Evolutionary conservation across 2,113 vertebrate species (phyloP).

Genomic region (Nibea albiflora): DNA sequence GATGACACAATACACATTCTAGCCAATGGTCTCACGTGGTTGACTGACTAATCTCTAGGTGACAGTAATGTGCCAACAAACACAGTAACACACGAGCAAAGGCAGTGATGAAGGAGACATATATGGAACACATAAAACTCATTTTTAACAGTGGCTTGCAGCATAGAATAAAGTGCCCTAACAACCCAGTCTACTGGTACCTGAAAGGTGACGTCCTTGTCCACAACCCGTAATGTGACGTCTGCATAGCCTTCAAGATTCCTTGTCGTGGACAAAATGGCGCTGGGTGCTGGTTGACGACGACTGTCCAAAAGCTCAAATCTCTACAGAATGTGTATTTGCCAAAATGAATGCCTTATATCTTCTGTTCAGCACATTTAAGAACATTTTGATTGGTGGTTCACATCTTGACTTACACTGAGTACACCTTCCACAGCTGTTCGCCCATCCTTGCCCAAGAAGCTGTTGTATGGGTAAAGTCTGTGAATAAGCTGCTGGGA

Average conservation of each 20-base stretch:
- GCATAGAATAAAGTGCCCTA: not conserved
- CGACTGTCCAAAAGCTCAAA: conserved; percentile 90
- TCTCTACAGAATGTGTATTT: conserved; percentile 77
- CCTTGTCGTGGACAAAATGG: conserved; percentile 72
- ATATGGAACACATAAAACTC: too few species aligned
- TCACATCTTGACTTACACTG: conserved; percentile 82
- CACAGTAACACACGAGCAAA: too few species aligned
- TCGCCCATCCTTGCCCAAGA: conserved; percentile 92
- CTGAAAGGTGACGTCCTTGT: conserved; percentile 89
- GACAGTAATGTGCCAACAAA: not conserved
- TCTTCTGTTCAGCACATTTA: not conserved
- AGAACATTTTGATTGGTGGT: not conserved
- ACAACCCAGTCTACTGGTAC: conserved; percentile 66
- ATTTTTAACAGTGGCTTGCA: not conserved
- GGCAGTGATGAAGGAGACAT: not conserved
- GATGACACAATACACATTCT: not conserved
- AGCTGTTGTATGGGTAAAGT: conserved; percentile 91
- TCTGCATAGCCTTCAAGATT: conserved; percentile 79
- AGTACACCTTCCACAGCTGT: conserved; percentile 90
- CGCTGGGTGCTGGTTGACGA: conserved; percentile 70
- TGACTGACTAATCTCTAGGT: not conserved
- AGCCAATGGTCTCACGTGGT: not conserved
- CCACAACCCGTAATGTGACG: conserved; percentile 85
- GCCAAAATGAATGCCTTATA: not conserved
- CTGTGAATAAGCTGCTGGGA: conserved; percentile 86